Evolutionary conservation across 2,113 vertebrate genomes (phyloP).

Genomic region (Boulengerochromis microlepis): DNA sequence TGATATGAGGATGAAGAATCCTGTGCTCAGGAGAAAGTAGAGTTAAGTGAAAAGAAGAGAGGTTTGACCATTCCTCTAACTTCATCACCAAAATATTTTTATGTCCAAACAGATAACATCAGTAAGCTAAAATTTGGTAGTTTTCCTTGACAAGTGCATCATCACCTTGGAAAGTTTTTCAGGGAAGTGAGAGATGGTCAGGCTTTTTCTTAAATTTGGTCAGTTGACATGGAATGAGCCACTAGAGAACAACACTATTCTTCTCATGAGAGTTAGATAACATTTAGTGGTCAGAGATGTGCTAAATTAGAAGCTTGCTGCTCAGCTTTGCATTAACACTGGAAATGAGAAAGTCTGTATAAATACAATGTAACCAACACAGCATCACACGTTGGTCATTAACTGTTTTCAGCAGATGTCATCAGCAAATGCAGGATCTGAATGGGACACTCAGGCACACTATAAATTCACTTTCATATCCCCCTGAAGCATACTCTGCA

Average conservation of each 20-base stretch:
- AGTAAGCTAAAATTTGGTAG: neutral
- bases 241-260: neutral
- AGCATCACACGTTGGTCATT: neutral
- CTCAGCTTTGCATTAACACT: neutral
- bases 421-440: neutral
- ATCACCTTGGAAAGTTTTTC: neutral
- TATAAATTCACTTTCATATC: neutral
- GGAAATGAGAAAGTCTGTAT: neutral
- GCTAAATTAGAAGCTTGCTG: neutral
- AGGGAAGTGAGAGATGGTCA: neutral
- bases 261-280: fast-evolving
- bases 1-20: neutral
- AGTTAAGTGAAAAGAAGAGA: neutral
- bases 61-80: neutral
- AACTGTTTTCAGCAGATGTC: neutral
- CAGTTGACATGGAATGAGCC: neutral
- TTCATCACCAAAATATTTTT: neutral
- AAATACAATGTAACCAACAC: neutral
- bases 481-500: neutral
- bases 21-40: neutral
- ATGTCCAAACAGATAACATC: neutral
- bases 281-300: neutral
- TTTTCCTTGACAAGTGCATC: neutral
- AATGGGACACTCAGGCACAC: neutral
- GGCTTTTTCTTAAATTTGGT: neutral